Evolutionary conservation across 2,888 invertebrate genomes (phyloP).

Genomic region (Esperia sulphurella): DNA sequence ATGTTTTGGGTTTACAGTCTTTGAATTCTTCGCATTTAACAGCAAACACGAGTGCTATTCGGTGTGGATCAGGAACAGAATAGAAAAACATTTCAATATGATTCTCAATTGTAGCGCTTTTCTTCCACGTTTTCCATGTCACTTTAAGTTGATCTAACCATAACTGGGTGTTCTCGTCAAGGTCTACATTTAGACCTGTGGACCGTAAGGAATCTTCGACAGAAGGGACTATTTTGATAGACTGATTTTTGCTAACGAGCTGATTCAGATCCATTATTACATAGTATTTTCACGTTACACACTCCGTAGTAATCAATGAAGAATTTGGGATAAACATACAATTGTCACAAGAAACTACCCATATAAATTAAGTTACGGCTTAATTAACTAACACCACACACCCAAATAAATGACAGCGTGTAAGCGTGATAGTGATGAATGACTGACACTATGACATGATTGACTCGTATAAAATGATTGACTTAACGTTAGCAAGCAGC

Average conservation of each 20-base stretch:
- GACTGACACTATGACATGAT: no score
- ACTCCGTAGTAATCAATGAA: no score
- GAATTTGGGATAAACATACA: not conserved
- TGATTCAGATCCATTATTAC: conserved; percentile 39
- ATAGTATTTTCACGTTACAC: not conserved
- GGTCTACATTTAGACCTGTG: conserved; percentile 59
- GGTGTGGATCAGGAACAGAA: conserved; percentile 78
- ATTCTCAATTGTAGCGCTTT: conserved; percentile 69
- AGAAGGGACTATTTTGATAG: conserved; percentile 70
- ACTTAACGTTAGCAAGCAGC: no score
- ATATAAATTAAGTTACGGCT: no score
- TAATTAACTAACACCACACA: no score
- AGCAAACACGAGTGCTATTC: conserved; percentile 77
- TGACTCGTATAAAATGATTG: no score
- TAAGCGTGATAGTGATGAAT: no score
- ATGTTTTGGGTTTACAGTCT: conserved; percentile 80
- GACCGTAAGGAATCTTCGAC: conserved; percentile 57
- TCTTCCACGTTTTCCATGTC: conserved; percentile 77
- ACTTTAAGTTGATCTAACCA: conserved; percentile 67
- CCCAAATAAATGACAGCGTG: no score
- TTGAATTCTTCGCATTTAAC: conserved; percentile 82
- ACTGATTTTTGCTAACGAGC: conserved; percentile 52
- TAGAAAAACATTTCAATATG: conserved; percentile 70
- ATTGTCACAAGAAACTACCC: not conserved
- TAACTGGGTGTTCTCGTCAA: conserved; percentile 49